Evolutionary conservation across 2,888 invertebrate species (phyloP), one percentile per base, ranked within the genome.

Genomic region (Hypsopygia costalis): DNA sequence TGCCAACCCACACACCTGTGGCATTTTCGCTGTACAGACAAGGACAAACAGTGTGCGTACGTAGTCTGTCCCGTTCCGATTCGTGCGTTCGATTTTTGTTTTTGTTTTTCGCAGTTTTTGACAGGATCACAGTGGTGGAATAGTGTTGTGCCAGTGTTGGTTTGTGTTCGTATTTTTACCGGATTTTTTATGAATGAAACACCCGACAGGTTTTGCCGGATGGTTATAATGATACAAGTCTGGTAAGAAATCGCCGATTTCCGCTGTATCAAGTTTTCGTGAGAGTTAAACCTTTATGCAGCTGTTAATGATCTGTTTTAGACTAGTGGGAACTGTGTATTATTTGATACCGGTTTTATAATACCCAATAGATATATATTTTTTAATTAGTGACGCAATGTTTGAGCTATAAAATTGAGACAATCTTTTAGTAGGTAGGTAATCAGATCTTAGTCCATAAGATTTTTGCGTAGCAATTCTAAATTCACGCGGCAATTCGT

Each of bases 51-150:
- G 47, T 49, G 49, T 54, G 58, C 51, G 55, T 57, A 43, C 7
- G 39, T 25, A 43, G 44, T 36, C 37, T 55, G 42, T 45, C 53
- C 51, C 51, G 30, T 42, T 49, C 43, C 47, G 38, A 48, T 51
- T 50, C 50, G 51, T 64, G 62, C 58, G 62, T 60, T 55, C 57
- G 52, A 55, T 55, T 49, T 49, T 59, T 55, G 53, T 48, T 56
- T 51, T 55, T 57, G 54, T 58, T 59, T 58, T 52, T 43, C 44
- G 40, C 59, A 61, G 57, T 58, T 60, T 59, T 56, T 58, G 53
- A 57, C 44, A 40, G 66, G 76, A 77, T 77, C 72, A 68, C 78
- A 77, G 78, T 77, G 77, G 42, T 45, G 25, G n/a, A 25, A 55
- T 58, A 62, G 69, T 72, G 69, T 44, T 53, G 51, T 55, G 56